Evolutionary conservation across 1,140 invertebrate species (phyloP).

Genomic region (Monochamus saltuarius): DNA sequence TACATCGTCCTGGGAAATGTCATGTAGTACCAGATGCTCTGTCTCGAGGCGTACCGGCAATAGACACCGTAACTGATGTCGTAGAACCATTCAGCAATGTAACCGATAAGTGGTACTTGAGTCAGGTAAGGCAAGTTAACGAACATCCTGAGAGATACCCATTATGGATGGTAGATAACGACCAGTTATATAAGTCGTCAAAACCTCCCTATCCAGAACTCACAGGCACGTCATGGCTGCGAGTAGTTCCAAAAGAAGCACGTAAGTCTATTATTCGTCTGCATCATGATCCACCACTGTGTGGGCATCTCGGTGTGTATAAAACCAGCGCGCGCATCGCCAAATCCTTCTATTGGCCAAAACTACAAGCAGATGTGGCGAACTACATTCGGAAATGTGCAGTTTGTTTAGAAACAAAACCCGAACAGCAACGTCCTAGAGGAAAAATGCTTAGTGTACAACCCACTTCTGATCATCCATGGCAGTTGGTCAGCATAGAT

Average conservation of each 20-base stretch:
- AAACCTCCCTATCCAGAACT: background rate
- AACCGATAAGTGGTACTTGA: background rate
- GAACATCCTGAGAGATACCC: background rate
- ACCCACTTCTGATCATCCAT: constrained; percentile 1
- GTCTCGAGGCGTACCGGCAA: constrained; percentile 23
- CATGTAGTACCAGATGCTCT: constrained; percentile 42
- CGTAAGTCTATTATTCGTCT: background rate
- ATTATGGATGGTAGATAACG: background rate
- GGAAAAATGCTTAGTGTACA: constrained; percentile 14
- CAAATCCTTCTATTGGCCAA: constrained; percentile 22
- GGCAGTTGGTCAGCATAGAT: constrained; percentile 22
- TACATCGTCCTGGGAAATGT: constrained; percentile 38
- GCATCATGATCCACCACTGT: constrained; percentile 15
- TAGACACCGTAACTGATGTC: too few species aligned
- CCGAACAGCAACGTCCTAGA: constrained; percentile 16
- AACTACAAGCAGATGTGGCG: constrained; percentile 12
- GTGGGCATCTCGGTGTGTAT: constrained; percentile 31
- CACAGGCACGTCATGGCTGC: background rate
- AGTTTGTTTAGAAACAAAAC: constrained; percentile 5
- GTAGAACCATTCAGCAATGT: too few species aligned
- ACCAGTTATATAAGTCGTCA: background rate
- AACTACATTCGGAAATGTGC: constrained; percentile 10
- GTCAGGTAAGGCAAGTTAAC: background rate
- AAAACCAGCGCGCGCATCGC: constrained; percentile 22
- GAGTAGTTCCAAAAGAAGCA: background rate